These are phyloP conservation scores for Anthopleura sola DNA, from an alignment of 64 coral and sea anemone species.

Conservation along the genomic window DNA sequence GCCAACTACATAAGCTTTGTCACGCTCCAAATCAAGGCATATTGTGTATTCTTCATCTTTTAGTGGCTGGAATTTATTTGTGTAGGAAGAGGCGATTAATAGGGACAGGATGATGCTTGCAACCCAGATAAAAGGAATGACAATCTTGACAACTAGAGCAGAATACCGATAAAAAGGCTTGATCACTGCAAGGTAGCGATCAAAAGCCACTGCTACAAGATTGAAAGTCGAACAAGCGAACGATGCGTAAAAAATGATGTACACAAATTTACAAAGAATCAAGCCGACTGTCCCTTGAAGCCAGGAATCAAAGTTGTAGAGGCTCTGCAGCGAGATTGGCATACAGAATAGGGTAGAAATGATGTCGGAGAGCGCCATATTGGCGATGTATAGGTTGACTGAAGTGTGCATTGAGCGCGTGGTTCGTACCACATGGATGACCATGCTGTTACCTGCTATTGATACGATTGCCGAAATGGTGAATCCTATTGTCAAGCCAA, in stretches of 20 bases:
- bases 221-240: conserved; percentile 21
- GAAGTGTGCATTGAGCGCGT: conserved; percentile 20
- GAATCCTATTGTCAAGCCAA: conserved; percentile 12
- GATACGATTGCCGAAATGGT: neutral
- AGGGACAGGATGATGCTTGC: neutral
- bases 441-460: conserved; percentile 8
- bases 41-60: neutral
- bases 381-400: conserved; percentile 32
- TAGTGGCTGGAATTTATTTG: neutral
- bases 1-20: neutral
- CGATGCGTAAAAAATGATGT: conserved; percentile 7
- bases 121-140: conserved; percentile 22
- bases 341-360: conserved; percentile 10
- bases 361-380: conserved; percentile 45
- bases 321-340: conserved; percentile 20
- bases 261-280: conserved; percentile 29
- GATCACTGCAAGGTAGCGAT: conserved; percentile 45
- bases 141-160: neutral
- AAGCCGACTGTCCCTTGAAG: conserved; percentile 10
- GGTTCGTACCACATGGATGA: conserved; percentile 21
- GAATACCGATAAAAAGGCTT: conserved; percentile 28
- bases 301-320: conserved; percentile 15
- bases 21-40: conserved; percentile 10
- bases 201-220: conserved; percentile 21
- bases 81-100: conserved; percentile 8